A percentile compares a stretch with the other conserved stretches of the same genome.
Evolutionary conservation across 2,888 invertebrate genomes (phyloP).

Genomic region (Athalia rosae): DNA sequence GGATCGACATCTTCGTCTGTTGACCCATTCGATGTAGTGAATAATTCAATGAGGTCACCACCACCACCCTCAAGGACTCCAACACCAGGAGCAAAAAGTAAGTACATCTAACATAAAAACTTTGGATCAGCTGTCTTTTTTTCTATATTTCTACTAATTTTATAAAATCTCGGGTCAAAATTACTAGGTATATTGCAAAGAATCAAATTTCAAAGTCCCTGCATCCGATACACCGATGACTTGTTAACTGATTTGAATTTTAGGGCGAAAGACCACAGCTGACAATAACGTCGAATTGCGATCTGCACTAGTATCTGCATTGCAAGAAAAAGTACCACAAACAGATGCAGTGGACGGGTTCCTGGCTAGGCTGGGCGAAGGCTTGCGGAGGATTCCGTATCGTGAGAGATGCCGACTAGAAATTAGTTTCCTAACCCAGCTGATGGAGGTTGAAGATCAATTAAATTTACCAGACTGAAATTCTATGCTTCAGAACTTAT

Average conservation of each 20-base stretch:
- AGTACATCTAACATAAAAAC: slow-evolving; percentile 10
- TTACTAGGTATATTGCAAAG: neutral
- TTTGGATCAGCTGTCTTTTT: slow-evolving; percentile 8
- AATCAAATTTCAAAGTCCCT: neutral
- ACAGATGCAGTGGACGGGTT: slow-evolving; percentile 27
- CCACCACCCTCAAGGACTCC: slow-evolving; percentile 22
- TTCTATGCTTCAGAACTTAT: too few species aligned
- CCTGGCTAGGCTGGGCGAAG: slow-evolving; percentile 25
- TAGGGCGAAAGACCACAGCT: slow-evolving; percentile 5
- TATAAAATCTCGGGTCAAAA: neutral
- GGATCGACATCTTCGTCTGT: neutral
- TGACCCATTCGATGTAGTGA: slow-evolving; percentile 5
- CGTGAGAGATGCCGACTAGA: slow-evolving; percentile 3
- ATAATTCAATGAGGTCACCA: slow-evolving; percentile 4
- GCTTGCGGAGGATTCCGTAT: slow-evolving; percentile 16
- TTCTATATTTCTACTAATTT: neutral
- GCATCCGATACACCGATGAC: neutral
- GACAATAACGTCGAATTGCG: neutral
- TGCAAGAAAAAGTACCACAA: slow-evolving; percentile 7
- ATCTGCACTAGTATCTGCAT: slow-evolving; percentile 10
- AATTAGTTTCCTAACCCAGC: slow-evolving; percentile 10
- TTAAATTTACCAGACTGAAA: too few species aligned
- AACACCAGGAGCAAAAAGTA: slow-evolving; percentile 23
- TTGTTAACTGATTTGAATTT: slow-evolving; percentile 11
- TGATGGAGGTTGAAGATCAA: slow-evolving; percentile 7